Evolutionary conservation across 2,888 invertebrate species (phyloP).

Genomic region (Piscicola geometra): DNA sequence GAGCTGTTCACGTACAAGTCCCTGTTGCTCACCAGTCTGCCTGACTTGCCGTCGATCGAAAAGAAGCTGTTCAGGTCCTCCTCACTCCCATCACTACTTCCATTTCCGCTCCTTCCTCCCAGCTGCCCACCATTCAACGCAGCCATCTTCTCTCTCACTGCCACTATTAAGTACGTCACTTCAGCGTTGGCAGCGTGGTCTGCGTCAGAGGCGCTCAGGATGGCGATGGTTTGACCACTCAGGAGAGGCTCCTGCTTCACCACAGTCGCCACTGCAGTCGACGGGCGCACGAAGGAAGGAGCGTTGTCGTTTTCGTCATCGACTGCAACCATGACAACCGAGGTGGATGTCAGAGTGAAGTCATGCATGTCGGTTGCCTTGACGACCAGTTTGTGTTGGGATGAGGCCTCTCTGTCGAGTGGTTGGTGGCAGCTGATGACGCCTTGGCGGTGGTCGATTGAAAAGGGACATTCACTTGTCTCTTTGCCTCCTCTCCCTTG

Average conservation of each 20-base stretch:
- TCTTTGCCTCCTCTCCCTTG: background rate
- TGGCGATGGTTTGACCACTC: constrained; percentile 37
- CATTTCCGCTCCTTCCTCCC: background rate
- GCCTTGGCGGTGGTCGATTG: constrained; percentile 44
- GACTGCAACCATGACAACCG: constrained; percentile 38
- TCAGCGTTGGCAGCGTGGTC: constrained; percentile 39
- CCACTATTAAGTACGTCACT: constrained; percentile 35
- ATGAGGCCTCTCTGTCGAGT: constrained; percentile 38
- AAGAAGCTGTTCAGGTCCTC: constrained; percentile 33
- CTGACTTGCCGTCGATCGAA: constrained; percentile 38
- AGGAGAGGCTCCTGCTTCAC: constrained; percentile 30
- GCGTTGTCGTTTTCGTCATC: constrained; percentile 44
- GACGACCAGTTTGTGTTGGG: constrained; percentile 36
- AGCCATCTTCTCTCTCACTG: constrained; percentile 1
- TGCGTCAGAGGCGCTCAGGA: constrained; percentile 35
- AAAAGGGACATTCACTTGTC: constrained; percentile 12
- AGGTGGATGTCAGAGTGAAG: constrained; percentile 34
- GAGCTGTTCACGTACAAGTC: constrained; percentile 34
- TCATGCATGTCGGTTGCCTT: constrained; percentile 34
- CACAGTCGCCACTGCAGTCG: constrained; percentile 34
- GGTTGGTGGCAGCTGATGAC: constrained; percentile 45
- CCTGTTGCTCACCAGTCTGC: constrained; percentile 36
- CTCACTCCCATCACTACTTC: background rate
- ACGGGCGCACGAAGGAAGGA: constrained; percentile 40
- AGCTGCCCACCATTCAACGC: too few species aligned